Conservation (phyloP, 2,888 invertebrate genomes). For the Dicyrtoma fusca region DNA sequence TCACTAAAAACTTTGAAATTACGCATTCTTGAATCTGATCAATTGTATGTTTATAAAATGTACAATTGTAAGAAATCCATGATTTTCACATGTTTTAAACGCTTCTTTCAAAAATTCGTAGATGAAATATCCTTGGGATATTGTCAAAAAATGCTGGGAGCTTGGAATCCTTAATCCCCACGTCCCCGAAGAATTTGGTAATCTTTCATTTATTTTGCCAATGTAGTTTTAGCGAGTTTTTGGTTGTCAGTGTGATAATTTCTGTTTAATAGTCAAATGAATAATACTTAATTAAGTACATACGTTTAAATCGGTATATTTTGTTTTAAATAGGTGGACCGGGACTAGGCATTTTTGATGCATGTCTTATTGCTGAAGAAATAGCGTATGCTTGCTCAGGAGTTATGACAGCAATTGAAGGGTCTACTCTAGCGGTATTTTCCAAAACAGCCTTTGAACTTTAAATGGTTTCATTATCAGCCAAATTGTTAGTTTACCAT, state of each 20-base stretch:
- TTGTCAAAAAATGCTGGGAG: constrained; percentile 63
- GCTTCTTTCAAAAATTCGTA: too few relatives aligned
- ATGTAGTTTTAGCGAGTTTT: too few relatives aligned
- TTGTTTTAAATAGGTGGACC: constrained; percentile 70
- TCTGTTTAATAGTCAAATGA: too few relatives aligned
- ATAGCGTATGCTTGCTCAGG: constrained; percentile 79
- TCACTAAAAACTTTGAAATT: too few relatives aligned
- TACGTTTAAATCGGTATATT: not conserved
- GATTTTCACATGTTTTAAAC: too few relatives aligned
- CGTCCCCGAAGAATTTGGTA: constrained; percentile 60
- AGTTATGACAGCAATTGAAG: constrained; percentile 24
- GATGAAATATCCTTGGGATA: constrained; percentile 62
- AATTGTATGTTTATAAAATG: too few relatives aligned
- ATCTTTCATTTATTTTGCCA: too few relatives aligned
- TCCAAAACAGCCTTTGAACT: not conserved
- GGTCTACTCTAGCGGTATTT: constrained; percentile 19
- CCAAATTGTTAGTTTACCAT: not conserved
- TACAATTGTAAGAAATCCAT: too few relatives aligned
- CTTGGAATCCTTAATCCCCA: constrained; percentile 63
- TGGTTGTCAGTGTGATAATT: too few relatives aligned
- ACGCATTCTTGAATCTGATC: too few relatives aligned
- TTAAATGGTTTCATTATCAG: not conserved
- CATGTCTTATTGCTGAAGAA: constrained; percentile 84
- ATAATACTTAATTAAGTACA: not conserved
- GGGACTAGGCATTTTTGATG: constrained; percentile 74